Base-by-base conservation (phyloP, 2,113 vertebrate species). In the Camelus bactrianus region DNA sequence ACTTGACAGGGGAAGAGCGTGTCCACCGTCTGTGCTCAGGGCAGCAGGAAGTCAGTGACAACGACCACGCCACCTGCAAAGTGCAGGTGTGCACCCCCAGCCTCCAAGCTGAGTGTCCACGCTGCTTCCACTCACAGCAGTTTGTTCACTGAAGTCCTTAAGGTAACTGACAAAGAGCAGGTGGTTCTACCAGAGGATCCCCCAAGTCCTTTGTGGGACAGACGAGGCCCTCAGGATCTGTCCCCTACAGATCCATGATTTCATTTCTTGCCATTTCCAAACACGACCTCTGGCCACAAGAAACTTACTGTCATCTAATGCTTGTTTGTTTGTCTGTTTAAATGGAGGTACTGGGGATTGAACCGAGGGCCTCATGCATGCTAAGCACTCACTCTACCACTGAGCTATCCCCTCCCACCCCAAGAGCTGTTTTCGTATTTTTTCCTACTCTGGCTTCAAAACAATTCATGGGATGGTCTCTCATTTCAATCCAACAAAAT, bases 401-500 rank as follows among this genome's bases (percentile, higher is more conserved):
- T 42, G 38, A 42, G 38, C 38, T 42, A 42, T 42, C 38, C 38
- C 38, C 38, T 42, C 38, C 38, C 38, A 42, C 38, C 38, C 38
- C 4, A 94, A 89, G 11, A 92, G 83, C 30, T 46, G 3, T 62
- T 80, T 60, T 77, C 32, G 32, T 67, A 17, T 85, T 72, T 58
- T 83, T 46, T 88, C 26, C 73, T 76, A 8, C 70, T 70, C 12
- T 95, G 58, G 32, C 58, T 93, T 76, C 60, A 42, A 86, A 85
- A 94, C 4, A 83, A 10, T 77, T 92, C 58, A 84, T 32, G 30
- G 38, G 26, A 83, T 32, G 50, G 19, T 4, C 60, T 95, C 82
- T 76, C 58, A 75, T 92, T 94, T 83, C 94, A 87, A 80, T 93
- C 50, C 65, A 93, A 76, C 48, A 96, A 80, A 96, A 89, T 16